Conservation (phyloP, 2,113 vertebrate genomes). For the Asarcornis scutulata region DNA sequence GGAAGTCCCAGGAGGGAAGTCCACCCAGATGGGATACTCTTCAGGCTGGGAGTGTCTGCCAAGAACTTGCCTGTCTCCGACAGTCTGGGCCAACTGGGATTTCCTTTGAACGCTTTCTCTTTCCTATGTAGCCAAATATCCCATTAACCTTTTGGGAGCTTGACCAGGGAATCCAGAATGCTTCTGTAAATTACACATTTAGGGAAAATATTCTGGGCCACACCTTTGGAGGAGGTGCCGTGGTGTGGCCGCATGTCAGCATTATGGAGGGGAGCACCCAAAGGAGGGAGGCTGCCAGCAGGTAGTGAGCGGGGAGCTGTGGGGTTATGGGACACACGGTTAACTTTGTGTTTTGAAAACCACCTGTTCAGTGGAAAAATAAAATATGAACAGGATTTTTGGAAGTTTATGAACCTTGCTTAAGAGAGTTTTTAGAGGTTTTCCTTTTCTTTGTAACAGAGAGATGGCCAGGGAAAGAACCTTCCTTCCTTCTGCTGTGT, state of each 20-base stretch:
- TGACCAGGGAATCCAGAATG: background rate
- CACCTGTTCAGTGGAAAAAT: background rate
- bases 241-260: background rate
- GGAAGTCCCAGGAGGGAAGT: background rate
- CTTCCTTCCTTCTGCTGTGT: background rate
- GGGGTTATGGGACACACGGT: accelerated
- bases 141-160: background rate
- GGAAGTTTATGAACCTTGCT: background rate
- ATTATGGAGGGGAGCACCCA: background rate
- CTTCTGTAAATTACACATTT: background rate
- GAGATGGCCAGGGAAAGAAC: background rate
- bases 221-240: background rate
- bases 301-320: background rate
- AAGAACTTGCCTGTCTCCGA: background rate
- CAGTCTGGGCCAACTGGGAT: background rate
- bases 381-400: background rate
- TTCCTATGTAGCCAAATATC: background rate
- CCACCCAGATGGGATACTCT: background rate
- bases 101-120: background rate
- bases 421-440: background rate
- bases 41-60: background rate
- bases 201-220: background rate
- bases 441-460: background rate
- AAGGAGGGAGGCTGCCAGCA: background rate
- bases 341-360: background rate